A percentile compares a stretch with the other conserved stretches of the same genome.
Conservation (phyloP, 2,888 invertebrate species). For the Eledona agricola region DNA sequence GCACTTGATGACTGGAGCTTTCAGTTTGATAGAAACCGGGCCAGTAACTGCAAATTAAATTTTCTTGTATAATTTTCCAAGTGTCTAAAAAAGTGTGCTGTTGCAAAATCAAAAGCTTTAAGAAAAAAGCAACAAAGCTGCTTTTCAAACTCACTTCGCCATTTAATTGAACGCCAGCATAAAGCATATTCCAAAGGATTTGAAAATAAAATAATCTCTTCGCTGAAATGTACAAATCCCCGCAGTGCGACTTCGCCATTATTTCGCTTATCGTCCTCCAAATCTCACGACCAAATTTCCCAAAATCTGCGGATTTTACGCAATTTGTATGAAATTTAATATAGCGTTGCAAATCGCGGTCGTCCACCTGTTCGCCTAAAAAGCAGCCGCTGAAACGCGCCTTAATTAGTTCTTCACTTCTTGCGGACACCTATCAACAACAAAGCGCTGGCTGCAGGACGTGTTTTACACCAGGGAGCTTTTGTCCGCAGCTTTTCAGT, state of each 20-base stretch:
- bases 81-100: constrained; percentile 5
- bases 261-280: not conserved
- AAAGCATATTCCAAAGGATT: constrained; percentile 30
- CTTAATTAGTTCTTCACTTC: constrained; percentile 19
- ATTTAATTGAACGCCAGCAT: constrained; percentile 24
- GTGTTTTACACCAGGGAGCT: constrained; percentile 33
- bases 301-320: no score
- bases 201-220: constrained; percentile 29
- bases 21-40: no score
- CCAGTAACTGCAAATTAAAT: no score
- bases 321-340: constrained; percentile 14
- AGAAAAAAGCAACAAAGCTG: constrained; percentile 15
- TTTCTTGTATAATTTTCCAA: no score
- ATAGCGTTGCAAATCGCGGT: constrained; percentile 8
- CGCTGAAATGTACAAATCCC: constrained; percentile 19
- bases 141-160: constrained; percentile 17
- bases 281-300: constrained; percentile 1
- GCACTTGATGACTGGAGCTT: no score
- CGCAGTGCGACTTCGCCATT: constrained; percentile 1
- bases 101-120: constrained; percentile 14
- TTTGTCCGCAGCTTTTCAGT: constrained; percentile 28
- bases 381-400: no score
- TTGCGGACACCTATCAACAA: constrained; percentile 29
- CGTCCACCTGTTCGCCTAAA: constrained; percentile 25
- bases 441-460: constrained; percentile 24